Percentiles rank a stretch among this genome's conserved stretches.
These are phyloP conservation scores for Rallus crepitans DNA, from an alignment of 2,797 vertebrate species.

Conservation along the genomic window DNA sequence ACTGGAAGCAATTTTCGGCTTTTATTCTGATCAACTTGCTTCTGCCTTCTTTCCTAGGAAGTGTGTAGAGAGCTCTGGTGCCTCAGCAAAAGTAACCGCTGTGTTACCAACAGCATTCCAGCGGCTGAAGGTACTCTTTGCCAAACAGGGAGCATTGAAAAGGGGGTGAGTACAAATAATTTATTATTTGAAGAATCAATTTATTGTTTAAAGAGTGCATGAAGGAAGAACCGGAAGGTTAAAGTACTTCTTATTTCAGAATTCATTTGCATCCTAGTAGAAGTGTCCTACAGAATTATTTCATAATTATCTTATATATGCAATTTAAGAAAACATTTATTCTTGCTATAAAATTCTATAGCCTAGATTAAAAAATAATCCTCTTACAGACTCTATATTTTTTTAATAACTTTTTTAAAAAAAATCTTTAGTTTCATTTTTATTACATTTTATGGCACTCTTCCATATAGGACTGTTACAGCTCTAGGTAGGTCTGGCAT, in stretches of 20 bases:
- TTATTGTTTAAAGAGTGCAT: neutral
- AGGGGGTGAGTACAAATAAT: conserved; percentile 91
- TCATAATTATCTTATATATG: neutral
- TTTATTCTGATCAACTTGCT: conserved; percentile 96
- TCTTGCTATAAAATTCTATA: neutral
- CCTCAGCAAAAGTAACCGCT: conserved; percentile 99
- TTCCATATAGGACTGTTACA: neutral
- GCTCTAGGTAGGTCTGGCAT: neutral
- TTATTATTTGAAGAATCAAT: neutral
- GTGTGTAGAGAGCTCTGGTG: conserved; percentile 99
- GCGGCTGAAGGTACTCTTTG: conserved; percentile 97
- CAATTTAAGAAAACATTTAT: neutral
- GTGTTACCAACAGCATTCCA: conserved; percentile 97
- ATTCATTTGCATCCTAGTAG: neutral
- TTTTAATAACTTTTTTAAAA: neutral
- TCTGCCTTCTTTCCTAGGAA: conserved; percentile 99
- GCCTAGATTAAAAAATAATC: neutral
- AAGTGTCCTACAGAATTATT: neutral
- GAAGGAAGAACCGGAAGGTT: neutral
- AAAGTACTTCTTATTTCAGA: neutral
- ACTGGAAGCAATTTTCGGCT: neutral
- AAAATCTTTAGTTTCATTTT: neutral
- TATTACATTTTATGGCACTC: neutral
- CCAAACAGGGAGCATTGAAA: conserved; percentile 96
- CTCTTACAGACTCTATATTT: neutral